Conservation (phyloP, 1,140 invertebrate genomes). For the Phortica variegata region DNA sequence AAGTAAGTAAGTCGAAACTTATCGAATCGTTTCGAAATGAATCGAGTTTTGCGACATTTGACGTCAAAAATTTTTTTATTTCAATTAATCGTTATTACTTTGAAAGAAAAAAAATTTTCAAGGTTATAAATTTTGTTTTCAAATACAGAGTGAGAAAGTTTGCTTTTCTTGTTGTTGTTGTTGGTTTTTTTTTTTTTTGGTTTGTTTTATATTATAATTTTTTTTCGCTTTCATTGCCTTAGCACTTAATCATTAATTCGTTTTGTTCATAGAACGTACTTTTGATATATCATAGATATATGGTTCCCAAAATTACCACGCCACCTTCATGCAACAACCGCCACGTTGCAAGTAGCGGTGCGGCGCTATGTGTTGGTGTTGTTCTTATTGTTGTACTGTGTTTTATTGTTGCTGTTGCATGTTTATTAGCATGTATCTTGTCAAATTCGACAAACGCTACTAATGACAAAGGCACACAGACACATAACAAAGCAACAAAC, state of each 20-base stretch:
- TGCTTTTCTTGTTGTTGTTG: too few species aligned
- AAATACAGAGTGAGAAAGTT: constrained; percentile 2
- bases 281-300: constrained; percentile 95
- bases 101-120: constrained; percentile 47
- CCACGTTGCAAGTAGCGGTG: constrained; percentile 3
- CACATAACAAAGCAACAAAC: constrained; percentile 7
- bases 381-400: constrained; percentile 1
- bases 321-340: constrained; percentile 58
- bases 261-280: constrained; percentile 91
- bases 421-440: background rate
- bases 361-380: background rate
- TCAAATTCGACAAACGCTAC: constrained; percentile 37
- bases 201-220: too few species aligned
- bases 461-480: constrained; percentile 19
- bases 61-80: constrained; percentile 46
- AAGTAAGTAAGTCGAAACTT: too few species aligned
- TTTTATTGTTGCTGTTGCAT: background rate
- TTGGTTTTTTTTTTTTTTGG: too few species aligned
- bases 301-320: constrained; percentile 81
- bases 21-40: too few species aligned
- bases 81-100: constrained; percentile 2
- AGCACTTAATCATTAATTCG: constrained; percentile 37
- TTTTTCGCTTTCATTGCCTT: too few species aligned
- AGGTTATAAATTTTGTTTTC: constrained; percentile 20
- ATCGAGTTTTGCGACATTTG: too few species aligned